phyloP scores from a whole-genome alignment of 2,113 vertebrate species.

The Romanogobio albipinnatus region DNA sequence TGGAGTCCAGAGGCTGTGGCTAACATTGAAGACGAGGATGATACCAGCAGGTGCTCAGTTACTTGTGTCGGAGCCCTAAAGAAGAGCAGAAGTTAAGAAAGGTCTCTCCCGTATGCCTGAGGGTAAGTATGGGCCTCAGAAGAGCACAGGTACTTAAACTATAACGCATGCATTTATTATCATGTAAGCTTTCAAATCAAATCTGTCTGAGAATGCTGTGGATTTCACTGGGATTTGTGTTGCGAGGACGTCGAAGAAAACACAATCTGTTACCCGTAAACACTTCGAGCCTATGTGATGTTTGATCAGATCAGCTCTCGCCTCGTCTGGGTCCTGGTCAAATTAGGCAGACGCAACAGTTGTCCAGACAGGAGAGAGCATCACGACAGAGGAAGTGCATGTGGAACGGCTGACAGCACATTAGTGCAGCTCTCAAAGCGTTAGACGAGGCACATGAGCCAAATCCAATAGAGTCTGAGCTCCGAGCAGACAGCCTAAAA shows the following conservation, averaged over 20 bases:
- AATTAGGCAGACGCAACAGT: slow-evolving; percentile 21
- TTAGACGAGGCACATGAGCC: slow-evolving; percentile 56
- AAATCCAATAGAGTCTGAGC: slow-evolving; percentile 61
- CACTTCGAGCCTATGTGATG: neutral
- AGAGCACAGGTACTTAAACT: neutral
- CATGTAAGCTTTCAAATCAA: neutral
- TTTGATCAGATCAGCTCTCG: neutral
- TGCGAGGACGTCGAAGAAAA: neutral
- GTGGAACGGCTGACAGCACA: slow-evolving; percentile 14
- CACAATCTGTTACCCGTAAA: slow-evolving; percentile 6
- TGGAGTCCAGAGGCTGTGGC: slow-evolving; percentile 52
- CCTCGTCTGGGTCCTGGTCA: slow-evolving; percentile 27
- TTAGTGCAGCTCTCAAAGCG: slow-evolving; percentile 24
- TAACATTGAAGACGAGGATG: slow-evolving; percentile 10
- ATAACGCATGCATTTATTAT: neutral
- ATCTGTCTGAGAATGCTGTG: neutral
- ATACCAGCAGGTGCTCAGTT: neutral
- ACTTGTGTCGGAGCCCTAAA: slow-evolving; percentile 10
- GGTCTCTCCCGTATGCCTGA: neutral
- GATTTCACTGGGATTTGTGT: neutral
- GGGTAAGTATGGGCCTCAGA: slow-evolving; percentile 41
- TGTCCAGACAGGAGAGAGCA: slow-evolving; percentile 18
- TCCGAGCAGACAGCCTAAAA: slow-evolving; percentile 55
- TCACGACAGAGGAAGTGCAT: slow-evolving; percentile 28
- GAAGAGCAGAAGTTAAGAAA: slow-evolving; percentile 17